Evolutionary conservation across 2,113 vertebrate genomes (phyloP), one percentile per base, ranked within the genome.

Genomic region (Nansenia antarctica): DNA sequence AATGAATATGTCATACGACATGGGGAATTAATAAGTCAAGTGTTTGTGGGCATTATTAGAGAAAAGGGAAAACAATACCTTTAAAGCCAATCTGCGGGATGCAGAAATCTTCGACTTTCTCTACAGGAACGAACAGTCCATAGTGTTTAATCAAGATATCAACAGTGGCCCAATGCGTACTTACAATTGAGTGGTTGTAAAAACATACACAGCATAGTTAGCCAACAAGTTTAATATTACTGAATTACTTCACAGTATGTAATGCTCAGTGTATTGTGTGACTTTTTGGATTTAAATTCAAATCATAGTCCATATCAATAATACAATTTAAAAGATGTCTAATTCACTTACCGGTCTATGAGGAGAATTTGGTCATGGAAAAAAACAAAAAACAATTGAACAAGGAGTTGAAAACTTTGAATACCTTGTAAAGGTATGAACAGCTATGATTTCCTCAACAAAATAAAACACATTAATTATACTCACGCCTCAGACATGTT

Each of bases 401-500:
- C 3, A 14, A 15, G 73, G 18, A 30, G 39, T 32, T 5, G 9
- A 58, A 22, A 9, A 62, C 24, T 29, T 14, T 35, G 5, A 8
- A 30, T 53, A 42, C 1, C 29, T n/a, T 49, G 15, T 53, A 5
- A 55, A 61, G 15, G 18, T 30, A 2, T 18, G 11, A 80, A 37
- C 0, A 58, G 29, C 24, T 0, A 14, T 12, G 14, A 59, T 14
- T 26, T 62, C 14, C 67, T 12, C 59, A 18, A 32, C 37, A 39
- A 58, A 65, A 15, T 39, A 42, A 24, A 14, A n/a, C 62, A 9
- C 24, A 7, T 27, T 62, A 31, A 49, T 37, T 15, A 59, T 66
- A 85, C 87, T 87, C 79, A 90, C 88, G 39, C 75, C 24, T 89
- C 85, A 76, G 90, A 89, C 90, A 91, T 90, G 65, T 58, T 75